phyloP scores from a whole-genome alignment of 2,888 invertebrate species.

The Pecten maximus region DNA sequence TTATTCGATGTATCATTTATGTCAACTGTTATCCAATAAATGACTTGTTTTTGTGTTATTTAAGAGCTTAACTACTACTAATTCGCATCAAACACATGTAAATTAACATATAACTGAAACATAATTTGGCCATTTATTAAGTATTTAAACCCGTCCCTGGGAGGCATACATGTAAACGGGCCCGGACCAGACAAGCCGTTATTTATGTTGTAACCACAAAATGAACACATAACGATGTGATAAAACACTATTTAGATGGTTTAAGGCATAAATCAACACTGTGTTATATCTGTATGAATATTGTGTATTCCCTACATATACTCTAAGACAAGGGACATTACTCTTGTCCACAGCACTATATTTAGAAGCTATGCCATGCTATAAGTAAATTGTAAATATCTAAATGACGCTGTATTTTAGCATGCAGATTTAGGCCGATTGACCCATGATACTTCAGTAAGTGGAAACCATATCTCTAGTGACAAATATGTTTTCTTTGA shows the following conservation, averaged over 20 bases:
- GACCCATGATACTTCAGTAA: too few species aligned
- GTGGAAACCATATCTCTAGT: too few species aligned
- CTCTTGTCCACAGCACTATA: neutral
- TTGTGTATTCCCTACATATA: neutral
- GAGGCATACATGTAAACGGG: neutral
- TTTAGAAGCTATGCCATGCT: too few species aligned
- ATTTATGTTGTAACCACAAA: neutral
- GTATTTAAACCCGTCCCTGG: neutral
- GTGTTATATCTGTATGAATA: neutral
- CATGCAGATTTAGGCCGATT: too few species aligned
- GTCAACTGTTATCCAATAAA: too few species aligned
- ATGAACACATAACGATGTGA: neutral
- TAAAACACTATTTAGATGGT: neutral
- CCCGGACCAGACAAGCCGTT: neutral
- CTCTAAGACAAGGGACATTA: neutral
- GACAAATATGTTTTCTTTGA: too few species aligned
- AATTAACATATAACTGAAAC: neutral
- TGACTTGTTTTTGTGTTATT: neutral
- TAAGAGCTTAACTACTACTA: neutral
- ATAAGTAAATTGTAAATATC: too few species aligned
- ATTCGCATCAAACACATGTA: neutral
- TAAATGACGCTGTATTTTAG: too few species aligned
- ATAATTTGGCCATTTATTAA: constrained; percentile 3
- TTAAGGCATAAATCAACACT: neutral
- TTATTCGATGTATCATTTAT: neutral